phyloP scores from a whole-genome alignment of 2,888 invertebrate genomes.

The Scaptomyza polygonia region DNA sequence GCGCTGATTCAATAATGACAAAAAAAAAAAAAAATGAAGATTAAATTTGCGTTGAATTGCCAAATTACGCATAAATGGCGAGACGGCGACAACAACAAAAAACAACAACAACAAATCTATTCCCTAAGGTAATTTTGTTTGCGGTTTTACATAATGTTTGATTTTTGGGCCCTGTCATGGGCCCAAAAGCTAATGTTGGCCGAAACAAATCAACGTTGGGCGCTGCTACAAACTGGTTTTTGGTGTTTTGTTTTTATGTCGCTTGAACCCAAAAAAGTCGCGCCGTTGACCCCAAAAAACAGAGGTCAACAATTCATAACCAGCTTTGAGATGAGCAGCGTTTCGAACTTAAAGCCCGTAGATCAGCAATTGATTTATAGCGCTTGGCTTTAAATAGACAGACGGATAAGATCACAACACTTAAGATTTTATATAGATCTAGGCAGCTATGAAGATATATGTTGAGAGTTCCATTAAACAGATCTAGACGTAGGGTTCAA shows the following conservation, averaged over 20 bases:
- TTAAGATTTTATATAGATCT: not conserved
- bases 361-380: slow-evolving; percentile 8
- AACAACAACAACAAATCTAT: not conserved
- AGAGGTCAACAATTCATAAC: slow-evolving; percentile 37
- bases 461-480: not conserved
- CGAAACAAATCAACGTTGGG: slow-evolving; percentile 36
- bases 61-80: slow-evolving; percentile 62
- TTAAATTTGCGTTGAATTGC: slow-evolving; percentile 60
- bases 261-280: slow-evolving; percentile 4
- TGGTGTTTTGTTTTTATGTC: too few species aligned
- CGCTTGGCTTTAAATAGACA: not conserved
- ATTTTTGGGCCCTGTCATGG: slow-evolving; percentile 42
- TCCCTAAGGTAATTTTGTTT: slow-evolving; percentile 44
- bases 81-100: slow-evolving; percentile 38
- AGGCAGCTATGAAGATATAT: not conserved
- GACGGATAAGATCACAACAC: not conserved
- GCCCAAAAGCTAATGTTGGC: slow-evolving; percentile 42
- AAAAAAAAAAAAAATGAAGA: too few species aligned
- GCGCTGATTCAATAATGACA: slow-evolving; percentile 43
- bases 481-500: not conserved
- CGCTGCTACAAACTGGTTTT: slow-evolving; percentile 43
- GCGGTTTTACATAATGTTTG: not conserved
- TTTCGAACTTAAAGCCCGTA: not conserved
- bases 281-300: slow-evolving; percentile 38
- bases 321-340: not conserved